A percentile compares a stretch with the other conserved stretches of the same genome.
Conservation (phyloP, 2,797 vertebrate species). For the Coluber constrictor region DNA sequence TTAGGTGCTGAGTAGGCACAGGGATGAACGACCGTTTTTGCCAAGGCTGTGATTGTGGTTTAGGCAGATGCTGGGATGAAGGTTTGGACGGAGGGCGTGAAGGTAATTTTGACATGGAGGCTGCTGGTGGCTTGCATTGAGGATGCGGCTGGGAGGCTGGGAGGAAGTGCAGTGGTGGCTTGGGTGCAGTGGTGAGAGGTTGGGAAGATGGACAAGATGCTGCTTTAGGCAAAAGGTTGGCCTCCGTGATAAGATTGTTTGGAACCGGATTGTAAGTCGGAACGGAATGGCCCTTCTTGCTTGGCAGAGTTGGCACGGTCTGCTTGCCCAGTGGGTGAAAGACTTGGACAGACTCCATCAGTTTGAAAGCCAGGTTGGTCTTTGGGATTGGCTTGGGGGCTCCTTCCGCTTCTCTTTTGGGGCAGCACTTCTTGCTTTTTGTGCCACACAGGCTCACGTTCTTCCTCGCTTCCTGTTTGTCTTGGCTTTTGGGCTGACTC, state of each 20-base stretch:
- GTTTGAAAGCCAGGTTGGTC: neutral
- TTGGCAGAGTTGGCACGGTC: neutral
- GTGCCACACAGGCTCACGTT: neutral
- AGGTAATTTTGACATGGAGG: neutral
- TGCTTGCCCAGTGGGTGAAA: constrained; percentile 47
- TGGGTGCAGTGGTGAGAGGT: neutral
- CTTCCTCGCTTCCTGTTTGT: neutral
- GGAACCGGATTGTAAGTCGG: rapidly evolving
- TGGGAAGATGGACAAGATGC: neutral
- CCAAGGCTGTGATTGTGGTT: too few species aligned
- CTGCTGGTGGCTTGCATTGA: neutral
- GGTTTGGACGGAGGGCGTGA: neutral
- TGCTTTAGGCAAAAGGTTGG: neutral
- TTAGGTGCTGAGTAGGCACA: neutral
- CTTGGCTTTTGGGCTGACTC: neutral
- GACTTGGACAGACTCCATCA: constrained; percentile 37
- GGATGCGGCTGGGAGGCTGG: neutral
- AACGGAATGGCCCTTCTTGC: neutral
- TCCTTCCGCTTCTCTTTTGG: neutral
- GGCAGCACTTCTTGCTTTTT: neutral
- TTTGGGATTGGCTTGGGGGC: neutral
- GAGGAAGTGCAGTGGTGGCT: neutral
- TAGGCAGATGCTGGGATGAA: neutral
- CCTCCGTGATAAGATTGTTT: neutral
- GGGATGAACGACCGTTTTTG: neutral